Conservation (phyloP, 2,113 vertebrate genomes). For the Ploceus nigricollis region DNA sequence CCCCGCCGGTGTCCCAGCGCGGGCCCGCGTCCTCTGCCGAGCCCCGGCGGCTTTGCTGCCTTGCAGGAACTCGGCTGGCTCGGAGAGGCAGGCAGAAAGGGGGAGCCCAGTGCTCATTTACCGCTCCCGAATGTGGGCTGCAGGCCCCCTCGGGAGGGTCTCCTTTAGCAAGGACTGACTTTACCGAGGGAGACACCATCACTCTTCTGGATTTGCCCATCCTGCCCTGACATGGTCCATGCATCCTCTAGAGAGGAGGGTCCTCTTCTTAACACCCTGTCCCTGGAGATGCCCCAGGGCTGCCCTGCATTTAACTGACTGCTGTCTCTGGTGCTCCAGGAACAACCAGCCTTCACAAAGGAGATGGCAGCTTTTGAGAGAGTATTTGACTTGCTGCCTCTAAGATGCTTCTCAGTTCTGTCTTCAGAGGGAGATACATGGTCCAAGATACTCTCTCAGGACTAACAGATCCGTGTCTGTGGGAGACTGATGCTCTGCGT, state of each 20-base stretch:
- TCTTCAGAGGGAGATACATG: not conserved
- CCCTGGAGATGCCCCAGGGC: not conserved
- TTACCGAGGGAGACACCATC: not conserved
- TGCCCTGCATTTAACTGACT: not conserved
- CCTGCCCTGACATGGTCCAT: not conserved
- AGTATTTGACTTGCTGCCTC: not conserved
- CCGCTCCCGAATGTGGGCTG: not conserved
- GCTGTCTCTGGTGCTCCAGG: not conserved
- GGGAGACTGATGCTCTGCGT: not conserved
- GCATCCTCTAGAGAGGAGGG: not conserved
- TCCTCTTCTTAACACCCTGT: not conserved
- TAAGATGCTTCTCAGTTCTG: not conserved
- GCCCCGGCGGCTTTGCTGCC: not conserved
- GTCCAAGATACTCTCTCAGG: not conserved
- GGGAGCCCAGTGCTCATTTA: not conserved
- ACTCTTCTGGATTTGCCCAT: not conserved
- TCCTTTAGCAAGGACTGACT: not conserved
- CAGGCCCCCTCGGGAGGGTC: not conserved
- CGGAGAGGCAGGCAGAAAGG: not conserved
- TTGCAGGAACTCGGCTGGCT: not conserved
- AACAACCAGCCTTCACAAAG: not conserved
- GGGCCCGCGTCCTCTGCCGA: not conserved
- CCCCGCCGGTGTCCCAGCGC: not conserved
- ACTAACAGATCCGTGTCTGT: accelerated
- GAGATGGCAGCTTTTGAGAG: not conserved